These are phyloP conservation scores for Synergus itoensis DNA, from an alignment of 2,888 invertebrate genomes.

Conservation along the genomic window DNA sequence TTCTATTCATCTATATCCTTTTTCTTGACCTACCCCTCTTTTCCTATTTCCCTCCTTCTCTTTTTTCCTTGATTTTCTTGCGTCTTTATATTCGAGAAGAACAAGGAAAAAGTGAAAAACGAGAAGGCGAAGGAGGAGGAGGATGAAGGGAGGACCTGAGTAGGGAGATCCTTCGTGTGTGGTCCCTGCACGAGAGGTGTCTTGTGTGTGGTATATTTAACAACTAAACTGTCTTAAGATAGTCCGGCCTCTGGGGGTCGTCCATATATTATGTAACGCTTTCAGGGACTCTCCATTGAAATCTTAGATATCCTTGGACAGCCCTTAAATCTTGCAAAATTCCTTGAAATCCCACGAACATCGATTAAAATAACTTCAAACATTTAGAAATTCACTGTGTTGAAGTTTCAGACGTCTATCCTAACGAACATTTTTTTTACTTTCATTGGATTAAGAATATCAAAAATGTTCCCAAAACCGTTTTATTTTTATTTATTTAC, in stretches of 20 bases:
- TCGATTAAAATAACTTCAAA: too few relatives aligned
- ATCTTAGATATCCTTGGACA: too few relatives aligned
- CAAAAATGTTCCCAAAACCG: too few relatives aligned
- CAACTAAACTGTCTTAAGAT: conserved; percentile 71
- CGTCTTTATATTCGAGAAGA: conserved; percentile 38
- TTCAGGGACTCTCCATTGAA: too few relatives aligned
- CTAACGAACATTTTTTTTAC: too few relatives aligned
- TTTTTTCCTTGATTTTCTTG: conserved; percentile 39
- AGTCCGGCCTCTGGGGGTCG: conserved; percentile 57
- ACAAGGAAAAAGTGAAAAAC: conserved; percentile 52
- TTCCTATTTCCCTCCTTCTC: conserved; percentile 20
- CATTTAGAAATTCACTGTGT: too few relatives aligned
- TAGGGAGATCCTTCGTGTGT: conserved; percentile 74
- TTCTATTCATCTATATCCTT: background rate
- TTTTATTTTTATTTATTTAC: too few relatives aligned
- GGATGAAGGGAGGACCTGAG: conserved; percentile 42
- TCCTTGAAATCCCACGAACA: too few relatives aligned
- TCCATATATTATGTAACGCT: too few relatives aligned
- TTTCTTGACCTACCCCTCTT: conserved; percentile 17
- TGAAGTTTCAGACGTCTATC: too few relatives aligned
- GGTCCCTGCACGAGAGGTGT: conserved; percentile 74
- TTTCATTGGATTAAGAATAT: too few relatives aligned
- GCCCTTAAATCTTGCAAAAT: too few relatives aligned
- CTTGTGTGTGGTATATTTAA: conserved; percentile 76
- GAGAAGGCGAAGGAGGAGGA: conserved; percentile 46